phyloP scores from a whole-genome alignment of 2,113 vertebrate species.

The Mormoops blainvillei region DNA sequence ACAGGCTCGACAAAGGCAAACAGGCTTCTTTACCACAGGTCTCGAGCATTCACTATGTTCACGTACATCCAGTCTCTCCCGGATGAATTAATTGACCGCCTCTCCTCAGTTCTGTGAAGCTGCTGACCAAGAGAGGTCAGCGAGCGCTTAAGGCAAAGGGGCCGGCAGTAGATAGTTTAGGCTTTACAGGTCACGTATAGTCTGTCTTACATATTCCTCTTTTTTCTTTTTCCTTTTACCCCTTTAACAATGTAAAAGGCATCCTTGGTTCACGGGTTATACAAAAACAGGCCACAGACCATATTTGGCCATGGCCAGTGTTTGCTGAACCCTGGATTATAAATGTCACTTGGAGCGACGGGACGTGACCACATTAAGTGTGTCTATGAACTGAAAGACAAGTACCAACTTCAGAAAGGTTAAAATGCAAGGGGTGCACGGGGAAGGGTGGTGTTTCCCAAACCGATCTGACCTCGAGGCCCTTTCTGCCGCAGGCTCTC shows the following conservation, averaged over 20 bases:
- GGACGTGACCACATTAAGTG: not conserved
- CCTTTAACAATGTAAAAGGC: not conserved
- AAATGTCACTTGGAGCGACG: not conserved
- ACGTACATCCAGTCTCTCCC: not conserved
- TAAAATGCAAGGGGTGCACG: not conserved
- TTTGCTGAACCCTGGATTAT: not conserved
- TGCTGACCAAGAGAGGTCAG: not conserved
- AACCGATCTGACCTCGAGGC: not conserved
- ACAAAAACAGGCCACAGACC: not conserved
- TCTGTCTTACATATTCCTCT: not conserved
- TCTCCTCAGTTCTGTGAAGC: not conserved
- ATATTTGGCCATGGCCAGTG: not conserved
- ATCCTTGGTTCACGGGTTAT: not conserved
- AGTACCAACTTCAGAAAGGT: not conserved
- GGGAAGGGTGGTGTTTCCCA: not conserved
- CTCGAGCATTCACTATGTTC: not conserved
- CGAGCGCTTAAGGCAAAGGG: not conserved
- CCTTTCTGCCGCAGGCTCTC: not conserved
- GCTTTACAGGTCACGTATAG: not conserved
- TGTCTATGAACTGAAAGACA: not conserved
- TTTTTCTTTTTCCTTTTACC: not conserved
- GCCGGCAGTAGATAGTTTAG: not conserved
- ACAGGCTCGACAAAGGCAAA: not conserved
- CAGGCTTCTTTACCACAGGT: not conserved
- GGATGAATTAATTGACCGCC: not conserved